Conservation (phyloP, 2,888 invertebrate species). For the Nysson spinosus region DNA sequence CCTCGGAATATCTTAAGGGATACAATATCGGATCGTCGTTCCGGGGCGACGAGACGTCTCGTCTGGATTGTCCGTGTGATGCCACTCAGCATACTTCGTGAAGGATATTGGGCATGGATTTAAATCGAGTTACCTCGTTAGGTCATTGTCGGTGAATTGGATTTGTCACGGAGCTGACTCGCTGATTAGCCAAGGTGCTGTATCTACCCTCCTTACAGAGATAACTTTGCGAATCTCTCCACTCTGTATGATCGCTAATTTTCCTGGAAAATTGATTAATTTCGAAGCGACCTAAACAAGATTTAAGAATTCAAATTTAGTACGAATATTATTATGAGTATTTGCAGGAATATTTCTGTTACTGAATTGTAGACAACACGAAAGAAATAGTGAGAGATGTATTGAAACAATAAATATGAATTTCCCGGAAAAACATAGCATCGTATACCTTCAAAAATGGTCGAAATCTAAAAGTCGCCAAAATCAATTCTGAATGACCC, state of each 20-base stretch:
- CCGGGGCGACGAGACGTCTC: conserved; percentile 23
- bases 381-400: too few species aligned
- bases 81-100: conserved; percentile 28
- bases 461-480: too few species aligned
- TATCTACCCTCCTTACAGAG: conserved; percentile 5
- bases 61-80: conserved; percentile 1
- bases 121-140: conserved; percentile 64
- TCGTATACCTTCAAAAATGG: too few species aligned
- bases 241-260: conserved; percentile 2
- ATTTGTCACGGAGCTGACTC: conserved; percentile 49
- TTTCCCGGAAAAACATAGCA: too few species aligned
- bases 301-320: not conserved
- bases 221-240: conserved; percentile 25
- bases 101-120: conserved; percentile 54
- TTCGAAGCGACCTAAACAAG: not conserved
- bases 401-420: too few species aligned
- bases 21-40: conserved; percentile 64
- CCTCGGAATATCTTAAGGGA: conserved; percentile 67
- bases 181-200: conserved; percentile 45
- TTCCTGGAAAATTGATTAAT: conserved; percentile 29
- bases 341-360: too few species aligned
- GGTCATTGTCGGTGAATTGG: conserved; percentile 54
- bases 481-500: too few species aligned
- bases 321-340: conserved; percentile 12
- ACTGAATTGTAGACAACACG: too few species aligned